Base-by-base conservation (phyloP, 2,797 vertebrate species). In the Coilia nasus region DNA sequence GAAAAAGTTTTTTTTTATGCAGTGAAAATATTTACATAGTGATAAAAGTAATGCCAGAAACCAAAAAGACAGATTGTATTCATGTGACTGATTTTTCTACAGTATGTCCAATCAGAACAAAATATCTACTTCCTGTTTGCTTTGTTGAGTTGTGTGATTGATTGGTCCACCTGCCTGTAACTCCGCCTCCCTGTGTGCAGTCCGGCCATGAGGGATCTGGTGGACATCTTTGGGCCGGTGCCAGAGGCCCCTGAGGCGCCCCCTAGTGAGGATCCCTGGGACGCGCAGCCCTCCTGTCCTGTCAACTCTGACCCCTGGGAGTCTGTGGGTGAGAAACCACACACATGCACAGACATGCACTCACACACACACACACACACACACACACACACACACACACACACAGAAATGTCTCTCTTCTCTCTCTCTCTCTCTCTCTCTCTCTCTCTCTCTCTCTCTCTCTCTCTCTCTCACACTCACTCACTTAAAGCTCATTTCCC, bases 121-220 rank as follows among this genome's bases (percentile, higher is more conserved):
- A 11, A 88, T 14, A 54, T 7, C n/a, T n/a, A n/a, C n/a, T n/a
- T n/a, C n/a, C 57, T 62, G n/a, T 62, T 62, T 62, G 23, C 21
- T 62, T 0, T 21, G 1, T 23, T 0, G 59, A 6, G 59, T n/a
- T 17, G 78, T 84, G 85, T 62, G 12, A 21, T 23, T 81, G 19
- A 75, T 78, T n/a, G 62, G 71, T 83, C 75, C n/a, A n/a, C n/a
- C n/a, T n/a, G n/a, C n/a, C n/a, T 89, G 86, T 10, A 19, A 82
- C 57, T 23, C 11, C 28, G 84, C 90, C 1, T 81, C 88, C 64
- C 15, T 57, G 2, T 85, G 80, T 89, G 0, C 92, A 98, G 97
- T 97, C n/a, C 97, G 12, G 96, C 97, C 87, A 95, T 97, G 93
- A 90, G 97, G 91, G 97, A 99, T 87, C 94, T 99, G 84, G 97